phyloP scores from a whole-genome alignment of 2,888 invertebrate species.

The Apotomis turbidana region DNA sequence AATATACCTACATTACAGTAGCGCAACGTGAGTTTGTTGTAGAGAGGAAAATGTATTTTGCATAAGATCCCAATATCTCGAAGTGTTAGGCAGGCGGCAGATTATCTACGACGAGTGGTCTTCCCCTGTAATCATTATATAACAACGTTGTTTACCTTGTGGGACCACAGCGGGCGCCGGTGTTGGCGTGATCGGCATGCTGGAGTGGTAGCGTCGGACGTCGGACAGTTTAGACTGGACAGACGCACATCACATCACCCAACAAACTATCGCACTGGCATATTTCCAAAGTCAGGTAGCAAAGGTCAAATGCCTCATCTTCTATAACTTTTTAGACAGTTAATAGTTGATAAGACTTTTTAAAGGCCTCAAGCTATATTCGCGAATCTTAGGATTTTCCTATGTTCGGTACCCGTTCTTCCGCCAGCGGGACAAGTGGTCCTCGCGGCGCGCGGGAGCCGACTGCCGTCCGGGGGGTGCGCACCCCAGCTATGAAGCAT shows the following conservation, averaged over 20 bases:
- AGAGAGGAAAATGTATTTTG: no score
- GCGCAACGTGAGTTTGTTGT: background rate
- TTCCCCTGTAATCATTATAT: no score
- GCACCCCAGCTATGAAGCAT: constrained; percentile 62
- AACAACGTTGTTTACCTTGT: constrained; percentile 25
- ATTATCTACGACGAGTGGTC: no score
- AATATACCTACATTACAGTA: background rate
- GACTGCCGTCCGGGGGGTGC: constrained; percentile 57
- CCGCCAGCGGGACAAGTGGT: constrained; percentile 47
- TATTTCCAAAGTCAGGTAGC: background rate
- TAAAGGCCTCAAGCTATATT: no score
- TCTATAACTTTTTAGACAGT: background rate
- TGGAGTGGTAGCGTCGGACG: background rate
- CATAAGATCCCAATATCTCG: no score
- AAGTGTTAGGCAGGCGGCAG: no score
- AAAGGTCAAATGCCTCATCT: background rate
- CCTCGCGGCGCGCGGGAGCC: constrained; percentile 54
- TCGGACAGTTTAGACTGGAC: constrained; percentile 1
- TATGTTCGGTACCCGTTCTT: background rate
- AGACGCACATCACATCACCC: constrained; percentile 19
- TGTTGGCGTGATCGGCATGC: constrained; percentile 36
- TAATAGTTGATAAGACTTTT: no score
- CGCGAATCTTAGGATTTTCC: background rate
- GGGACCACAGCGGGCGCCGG: constrained; percentile 17
- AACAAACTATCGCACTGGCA: constrained; percentile 32